phyloP scores from a whole-genome alignment of 2,888 invertebrate genomes.

The Silvanus unidentatus region DNA sequence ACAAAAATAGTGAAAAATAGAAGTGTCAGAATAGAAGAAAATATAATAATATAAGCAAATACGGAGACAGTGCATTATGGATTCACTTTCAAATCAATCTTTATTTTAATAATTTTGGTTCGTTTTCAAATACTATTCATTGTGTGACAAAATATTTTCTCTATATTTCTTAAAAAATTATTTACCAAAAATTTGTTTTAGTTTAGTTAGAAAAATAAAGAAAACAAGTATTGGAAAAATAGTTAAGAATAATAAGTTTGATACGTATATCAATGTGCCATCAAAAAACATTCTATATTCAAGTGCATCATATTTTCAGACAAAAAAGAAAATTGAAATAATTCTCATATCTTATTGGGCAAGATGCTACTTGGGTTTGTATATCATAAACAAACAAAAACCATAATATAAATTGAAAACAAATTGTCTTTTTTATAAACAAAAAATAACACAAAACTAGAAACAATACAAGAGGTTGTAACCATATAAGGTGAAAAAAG shows the following conservation, averaged over 20 bases:
- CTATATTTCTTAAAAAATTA: background rate
- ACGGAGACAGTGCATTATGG: constrained; percentile 40
- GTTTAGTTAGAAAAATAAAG: background rate
- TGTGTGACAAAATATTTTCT: constrained; percentile 2
- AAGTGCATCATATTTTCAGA: too few species aligned
- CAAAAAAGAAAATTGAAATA: constrained; percentile 7
- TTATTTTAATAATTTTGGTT: constrained; percentile 14
- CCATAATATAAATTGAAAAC: constrained; percentile 4
- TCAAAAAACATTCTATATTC: too few species aligned
- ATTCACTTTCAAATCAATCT: too few species aligned
- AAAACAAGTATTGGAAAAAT: background rate
- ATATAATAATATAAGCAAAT: constrained; percentile 42
- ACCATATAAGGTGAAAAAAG: too few species aligned
- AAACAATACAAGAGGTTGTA: too few species aligned
- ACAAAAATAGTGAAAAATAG: constrained; percentile 51
- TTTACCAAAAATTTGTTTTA: background rate
- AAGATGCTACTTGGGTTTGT: constrained; percentile 44
- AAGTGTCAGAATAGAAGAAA: constrained; percentile 50
- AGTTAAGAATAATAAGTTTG: constrained; percentile 9
- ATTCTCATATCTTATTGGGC: constrained; percentile 16
- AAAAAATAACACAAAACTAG: too few species aligned
- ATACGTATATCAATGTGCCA: background rate
- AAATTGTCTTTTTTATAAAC: constrained; percentile 2
- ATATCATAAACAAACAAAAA: constrained; percentile 19
- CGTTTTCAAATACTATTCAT: constrained; percentile 1